These are phyloP conservation scores for Drosophila funebris DNA, from an alignment of 1,140 invertebrate genomes.

Conservation along the genomic window DNA sequence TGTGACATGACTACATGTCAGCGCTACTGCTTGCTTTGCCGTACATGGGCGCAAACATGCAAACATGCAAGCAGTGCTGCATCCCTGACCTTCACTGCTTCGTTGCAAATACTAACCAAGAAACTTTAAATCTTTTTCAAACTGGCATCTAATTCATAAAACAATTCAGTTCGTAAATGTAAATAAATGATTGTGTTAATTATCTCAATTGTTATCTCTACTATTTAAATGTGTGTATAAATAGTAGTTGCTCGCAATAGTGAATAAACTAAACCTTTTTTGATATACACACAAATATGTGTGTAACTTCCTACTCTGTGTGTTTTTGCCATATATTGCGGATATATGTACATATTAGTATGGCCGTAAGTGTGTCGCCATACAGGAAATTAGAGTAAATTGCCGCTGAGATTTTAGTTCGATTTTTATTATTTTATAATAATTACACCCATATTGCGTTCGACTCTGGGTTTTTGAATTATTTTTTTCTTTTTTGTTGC, in stretches of 20 bases:
- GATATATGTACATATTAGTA: slow-evolving; percentile 3
- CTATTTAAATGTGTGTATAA: neutral
- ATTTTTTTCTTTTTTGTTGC: neutral
- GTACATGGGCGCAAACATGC: neutral
- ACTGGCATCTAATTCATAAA: no score
- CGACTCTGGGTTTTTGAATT: slow-evolving; percentile 9
- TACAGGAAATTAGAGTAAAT: slow-evolving; percentile 59
- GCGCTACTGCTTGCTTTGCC: neutral
- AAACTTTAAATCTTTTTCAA: no score
- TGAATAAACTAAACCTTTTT: neutral
- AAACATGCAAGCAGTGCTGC: neutral
- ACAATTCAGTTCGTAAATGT: no score
- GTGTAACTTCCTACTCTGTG: slow-evolving; percentile 5
- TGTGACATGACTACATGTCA: no score
- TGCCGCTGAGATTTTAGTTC: slow-evolving; percentile 38
- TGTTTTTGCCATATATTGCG: slow-evolving; percentile 1
- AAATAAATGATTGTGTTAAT: no score
- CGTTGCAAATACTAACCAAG: no score
- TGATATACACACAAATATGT: neutral
- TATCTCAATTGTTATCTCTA: no score
- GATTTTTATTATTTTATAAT: slow-evolving; percentile 53
- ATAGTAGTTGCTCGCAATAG: neutral
- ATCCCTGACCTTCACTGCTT: no score
- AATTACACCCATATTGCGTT: slow-evolving; percentile 58
- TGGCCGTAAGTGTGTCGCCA: slow-evolving; percentile 36